Evolutionary conservation across 2,888 invertebrate species (phyloP).

Genomic region (Sympetrum striolatum): DNA sequence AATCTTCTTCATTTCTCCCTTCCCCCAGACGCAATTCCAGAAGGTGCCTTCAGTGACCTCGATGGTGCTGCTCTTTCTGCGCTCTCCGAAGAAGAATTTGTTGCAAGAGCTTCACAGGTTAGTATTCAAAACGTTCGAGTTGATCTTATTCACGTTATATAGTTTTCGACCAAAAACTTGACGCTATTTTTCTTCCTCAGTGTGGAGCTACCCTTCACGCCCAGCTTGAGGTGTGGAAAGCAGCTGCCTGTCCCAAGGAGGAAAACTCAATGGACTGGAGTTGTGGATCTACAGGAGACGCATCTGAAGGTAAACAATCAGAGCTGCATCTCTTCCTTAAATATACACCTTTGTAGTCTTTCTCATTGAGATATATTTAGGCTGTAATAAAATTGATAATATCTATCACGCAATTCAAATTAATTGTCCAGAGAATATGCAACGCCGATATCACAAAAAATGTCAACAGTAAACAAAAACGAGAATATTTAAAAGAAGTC

Average conservation of each 20-base stretch:
- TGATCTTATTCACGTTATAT: neutral
- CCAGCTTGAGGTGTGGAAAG: conserved; percentile 91
- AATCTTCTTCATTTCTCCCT: conserved; percentile 82
- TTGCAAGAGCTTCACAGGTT: conserved; percentile 82
- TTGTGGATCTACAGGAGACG: conserved; percentile 10
- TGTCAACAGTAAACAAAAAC: too few species aligned
- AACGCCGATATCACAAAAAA: too few species aligned
- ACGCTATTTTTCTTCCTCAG: conserved; percentile 60
- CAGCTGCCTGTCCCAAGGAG: conserved; percentile 60
- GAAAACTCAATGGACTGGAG: conserved; percentile 31
- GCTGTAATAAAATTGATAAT: too few species aligned
- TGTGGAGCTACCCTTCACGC: conserved; percentile 85
- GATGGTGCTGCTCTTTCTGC: conserved; percentile 78
- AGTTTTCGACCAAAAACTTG: neutral
- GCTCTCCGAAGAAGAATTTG: conserved; percentile 85
- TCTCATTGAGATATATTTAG: too few species aligned
- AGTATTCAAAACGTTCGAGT: conserved; percentile 50
- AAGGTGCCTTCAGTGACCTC: conserved; percentile 77
- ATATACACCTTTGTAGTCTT: too few species aligned
- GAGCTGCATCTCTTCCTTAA: too few species aligned
- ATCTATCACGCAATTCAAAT: too few species aligned
- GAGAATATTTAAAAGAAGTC: too few species aligned
- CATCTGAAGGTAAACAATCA: neutral
- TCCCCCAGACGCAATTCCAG: conserved; percentile 68
- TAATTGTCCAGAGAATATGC: too few species aligned